phyloP scores from a whole-genome alignment of 2,888 invertebrate genomes.

The Eucriotettix oculatus region DNA sequence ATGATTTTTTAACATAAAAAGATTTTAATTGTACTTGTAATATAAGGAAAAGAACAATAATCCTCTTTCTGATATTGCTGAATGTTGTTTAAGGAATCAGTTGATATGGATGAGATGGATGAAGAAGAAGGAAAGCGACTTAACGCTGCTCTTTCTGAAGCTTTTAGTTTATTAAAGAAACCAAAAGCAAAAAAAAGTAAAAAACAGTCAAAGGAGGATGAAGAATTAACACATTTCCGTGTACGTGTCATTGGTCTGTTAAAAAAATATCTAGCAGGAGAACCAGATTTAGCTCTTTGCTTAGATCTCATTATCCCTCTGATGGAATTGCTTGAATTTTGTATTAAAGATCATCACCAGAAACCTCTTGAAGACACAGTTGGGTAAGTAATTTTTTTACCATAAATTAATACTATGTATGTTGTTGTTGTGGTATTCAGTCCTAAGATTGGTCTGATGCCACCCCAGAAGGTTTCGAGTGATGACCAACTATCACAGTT shows the following conservation, averaged over 20 bases:
- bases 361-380: slow-evolving; percentile 13
- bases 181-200: slow-evolving; percentile 4
- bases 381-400: too few relatives aligned
- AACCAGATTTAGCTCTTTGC: slow-evolving; percentile 9
- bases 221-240: slow-evolving; percentile 12
- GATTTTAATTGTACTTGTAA: too few relatives aligned
- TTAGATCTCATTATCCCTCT: slow-evolving; percentile 13
- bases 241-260: slow-evolving; percentile 13
- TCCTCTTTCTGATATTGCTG: too few relatives aligned
- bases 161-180: slow-evolving; percentile 15
- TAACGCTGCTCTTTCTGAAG: slow-evolving; percentile 22
- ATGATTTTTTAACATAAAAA: too few relatives aligned
- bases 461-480: too few relatives aligned
- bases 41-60: too few relatives aligned
- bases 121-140: slow-evolving; percentile 23
- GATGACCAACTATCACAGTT: too few relatives aligned
- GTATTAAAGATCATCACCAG: slow-evolving; percentile 13
- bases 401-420: background rate
- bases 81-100: slow-evolving; percentile 12
- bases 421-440: too few relatives aligned
- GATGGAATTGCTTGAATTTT: slow-evolving; percentile 12
- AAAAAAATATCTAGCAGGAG: slow-evolving; percentile 10
- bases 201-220: slow-evolving; percentile 11
- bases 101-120: slow-evolving; percentile 19
- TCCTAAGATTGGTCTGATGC: too few relatives aligned